Evolutionary conservation across 2,888 invertebrate species (phyloP).

Genomic region (Apamea anceps): DNA sequence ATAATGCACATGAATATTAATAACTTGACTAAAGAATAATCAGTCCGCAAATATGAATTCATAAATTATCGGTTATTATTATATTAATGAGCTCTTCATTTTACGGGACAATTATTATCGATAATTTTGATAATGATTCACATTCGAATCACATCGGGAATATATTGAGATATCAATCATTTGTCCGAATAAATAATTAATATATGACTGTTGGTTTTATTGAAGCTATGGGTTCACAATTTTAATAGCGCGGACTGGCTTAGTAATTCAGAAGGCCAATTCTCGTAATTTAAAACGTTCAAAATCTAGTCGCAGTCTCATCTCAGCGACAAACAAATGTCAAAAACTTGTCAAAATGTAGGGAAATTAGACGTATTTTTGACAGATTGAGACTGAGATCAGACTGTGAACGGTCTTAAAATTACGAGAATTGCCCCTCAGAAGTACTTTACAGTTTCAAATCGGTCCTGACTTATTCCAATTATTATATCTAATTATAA

Average conservation of each 20-base stretch:
- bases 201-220: background rate
- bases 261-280: background rate
- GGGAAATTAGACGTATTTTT: too few relatives aligned
- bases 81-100: constrained; percentile 1
- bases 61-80: background rate
- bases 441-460: background rate
- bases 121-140: constrained; percentile 5
- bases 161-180: background rate
- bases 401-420: too few relatives aligned
- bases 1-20: constrained; percentile 16
- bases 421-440: too few relatives aligned
- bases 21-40: constrained; percentile 8
- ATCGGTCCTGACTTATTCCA: too few relatives aligned
- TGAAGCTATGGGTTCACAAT: background rate
- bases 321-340: too few relatives aligned
- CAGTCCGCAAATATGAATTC: constrained; percentile 4
- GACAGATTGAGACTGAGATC: too few relatives aligned
- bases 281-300: too few relatives aligned
- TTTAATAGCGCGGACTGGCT: background rate
- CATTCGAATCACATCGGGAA: too few relatives aligned
- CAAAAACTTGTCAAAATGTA: too few relatives aligned
- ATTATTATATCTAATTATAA: too few relatives aligned
- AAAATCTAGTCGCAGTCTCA: too few relatives aligned
- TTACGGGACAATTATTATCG: background rate
- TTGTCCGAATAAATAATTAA: too few relatives aligned